phyloP scores from a whole-genome alignment of 2,797 vertebrate species.

The Enteromius treurensis region DNA sequence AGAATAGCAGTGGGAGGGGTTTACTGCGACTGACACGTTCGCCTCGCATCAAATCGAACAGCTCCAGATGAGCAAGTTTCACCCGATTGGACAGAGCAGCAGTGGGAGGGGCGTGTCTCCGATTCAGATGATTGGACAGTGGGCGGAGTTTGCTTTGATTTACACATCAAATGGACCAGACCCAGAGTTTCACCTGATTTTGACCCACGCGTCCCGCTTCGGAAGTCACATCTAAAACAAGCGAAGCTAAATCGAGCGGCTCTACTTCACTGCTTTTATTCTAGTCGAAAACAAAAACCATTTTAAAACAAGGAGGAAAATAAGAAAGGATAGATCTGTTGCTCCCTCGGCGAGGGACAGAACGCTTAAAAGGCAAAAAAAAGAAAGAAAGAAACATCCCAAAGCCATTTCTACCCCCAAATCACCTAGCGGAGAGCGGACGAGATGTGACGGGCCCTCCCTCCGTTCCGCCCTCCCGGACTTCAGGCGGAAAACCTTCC shows the following conservation, averaged over 20 bases:
- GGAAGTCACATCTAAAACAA: slow-evolving; percentile 80
- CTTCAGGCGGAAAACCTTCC: slow-evolving; percentile 68
- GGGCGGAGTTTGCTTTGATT: slow-evolving; percentile 12
- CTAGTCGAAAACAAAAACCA: slow-evolving; percentile 67
- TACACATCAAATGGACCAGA: background rate
- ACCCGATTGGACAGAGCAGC: slow-evolving; percentile 8
- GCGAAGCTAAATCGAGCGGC: slow-evolving; percentile 76
- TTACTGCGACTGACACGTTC: background rate
- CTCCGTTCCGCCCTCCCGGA: slow-evolving; percentile 60
- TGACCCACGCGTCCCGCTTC: background rate
- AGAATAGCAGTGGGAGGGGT: slow-evolving; percentile 23
- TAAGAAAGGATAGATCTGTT: slow-evolving; percentile 68
- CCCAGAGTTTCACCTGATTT: background rate
- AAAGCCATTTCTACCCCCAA: slow-evolving; percentile 73
- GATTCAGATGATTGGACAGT: slow-evolving; percentile 6
- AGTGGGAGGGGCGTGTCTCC: slow-evolving; percentile 15
- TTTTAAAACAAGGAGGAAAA: slow-evolving; percentile 44
- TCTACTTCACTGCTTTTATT: slow-evolving; percentile 65
- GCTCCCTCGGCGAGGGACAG: slow-evolving; percentile 75
- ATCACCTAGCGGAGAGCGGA: slow-evolving; percentile 82
- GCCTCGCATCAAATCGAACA: background rate
- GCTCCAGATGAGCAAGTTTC: background rate
- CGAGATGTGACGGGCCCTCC: slow-evolving; percentile 69
- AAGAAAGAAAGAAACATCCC: slow-evolving; percentile 53
- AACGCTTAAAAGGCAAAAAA: slow-evolving; percentile 67